A percentile compares a stretch with the other conserved stretches of the same genome.
phyloP scores from a whole-genome alignment of 2,797 vertebrate species.

The Cuniculus paca region DNA sequence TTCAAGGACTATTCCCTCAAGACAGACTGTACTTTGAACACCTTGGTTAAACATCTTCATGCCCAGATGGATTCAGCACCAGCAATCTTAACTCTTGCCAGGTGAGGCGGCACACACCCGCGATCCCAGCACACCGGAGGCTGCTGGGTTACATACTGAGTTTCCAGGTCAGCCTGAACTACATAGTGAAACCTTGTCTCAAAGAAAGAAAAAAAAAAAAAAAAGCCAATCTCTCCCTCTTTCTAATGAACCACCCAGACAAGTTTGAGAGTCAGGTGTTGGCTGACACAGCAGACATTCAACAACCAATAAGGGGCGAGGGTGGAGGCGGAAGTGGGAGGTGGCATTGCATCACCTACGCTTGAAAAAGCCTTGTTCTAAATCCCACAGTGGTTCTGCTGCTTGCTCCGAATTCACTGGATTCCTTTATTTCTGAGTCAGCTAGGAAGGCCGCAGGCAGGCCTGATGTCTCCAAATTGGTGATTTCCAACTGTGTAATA shows the following conservation, averaged over 20 bases:
- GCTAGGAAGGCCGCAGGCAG: constrained; percentile 40
- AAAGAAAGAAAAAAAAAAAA: neutral
- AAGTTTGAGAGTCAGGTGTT: neutral
- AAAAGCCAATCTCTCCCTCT: neutral
- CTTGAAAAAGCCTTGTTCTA: constrained; percentile 49
- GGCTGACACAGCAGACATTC: neutral
- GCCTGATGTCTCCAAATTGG: constrained; percentile 58
- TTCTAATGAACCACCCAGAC: neutral
- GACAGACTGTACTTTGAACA: neutral
- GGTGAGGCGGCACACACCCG: neutral
- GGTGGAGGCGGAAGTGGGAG: fast-evolving
- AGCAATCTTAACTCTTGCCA: neutral
- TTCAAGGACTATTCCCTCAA: neutral
- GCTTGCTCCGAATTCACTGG: constrained; percentile 44
- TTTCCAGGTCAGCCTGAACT: neutral
- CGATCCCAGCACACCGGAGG: neutral
- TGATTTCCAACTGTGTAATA: constrained; percentile 76
- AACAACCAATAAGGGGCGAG: neutral
- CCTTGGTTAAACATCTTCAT: neutral
- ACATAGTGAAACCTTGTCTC: neutral
- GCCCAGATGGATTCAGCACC: neutral
- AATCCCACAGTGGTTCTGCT: neutral
- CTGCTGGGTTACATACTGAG: neutral
- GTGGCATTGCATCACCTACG: neutral
- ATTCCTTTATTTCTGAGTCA: constrained; percentile 70